Conservation (phyloP, 2,113 vertebrate genomes). For the Tetrao urogallus region DNA sequence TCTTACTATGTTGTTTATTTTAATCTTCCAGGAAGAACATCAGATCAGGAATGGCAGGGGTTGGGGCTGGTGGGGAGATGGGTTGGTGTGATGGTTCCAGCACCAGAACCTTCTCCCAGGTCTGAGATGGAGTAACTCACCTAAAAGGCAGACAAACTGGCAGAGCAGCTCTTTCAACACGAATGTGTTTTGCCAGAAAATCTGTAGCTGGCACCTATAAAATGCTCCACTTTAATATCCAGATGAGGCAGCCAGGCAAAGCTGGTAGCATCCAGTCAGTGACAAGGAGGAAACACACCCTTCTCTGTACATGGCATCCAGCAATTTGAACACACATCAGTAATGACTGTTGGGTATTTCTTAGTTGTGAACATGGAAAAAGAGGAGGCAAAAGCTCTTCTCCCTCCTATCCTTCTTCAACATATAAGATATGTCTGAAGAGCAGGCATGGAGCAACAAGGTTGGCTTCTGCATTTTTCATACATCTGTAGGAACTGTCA, state of each 20-base stretch:
- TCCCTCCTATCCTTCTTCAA: rapidly evolving
- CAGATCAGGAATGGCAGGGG: neutral
- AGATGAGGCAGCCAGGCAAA: neutral
- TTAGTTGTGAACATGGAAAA: neutral
- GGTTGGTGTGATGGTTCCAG: neutral
- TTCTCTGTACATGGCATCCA: neutral
- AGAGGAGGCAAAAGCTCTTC: neutral
- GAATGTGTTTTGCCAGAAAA: neutral
- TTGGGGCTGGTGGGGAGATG: neutral
- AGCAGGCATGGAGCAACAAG: neutral
- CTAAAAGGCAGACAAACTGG: neutral
- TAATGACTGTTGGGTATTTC: neutral
- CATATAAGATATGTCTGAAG: neutral
- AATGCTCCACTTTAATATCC: neutral
- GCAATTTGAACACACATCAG: neutral
- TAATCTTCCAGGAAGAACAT: neutral
- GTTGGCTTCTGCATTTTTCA: neutral
- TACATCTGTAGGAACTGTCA: neutral
- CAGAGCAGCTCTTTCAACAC: neutral
- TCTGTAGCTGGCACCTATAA: neutral
- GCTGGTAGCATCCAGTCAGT: neutral
- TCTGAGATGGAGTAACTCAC: neutral
- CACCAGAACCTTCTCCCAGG: neutral
- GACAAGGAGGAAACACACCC: neutral
- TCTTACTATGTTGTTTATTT: neutral